Conservation (phyloP, 2,113 vertebrate genomes). For the Melanerpes formicivorus region DNA sequence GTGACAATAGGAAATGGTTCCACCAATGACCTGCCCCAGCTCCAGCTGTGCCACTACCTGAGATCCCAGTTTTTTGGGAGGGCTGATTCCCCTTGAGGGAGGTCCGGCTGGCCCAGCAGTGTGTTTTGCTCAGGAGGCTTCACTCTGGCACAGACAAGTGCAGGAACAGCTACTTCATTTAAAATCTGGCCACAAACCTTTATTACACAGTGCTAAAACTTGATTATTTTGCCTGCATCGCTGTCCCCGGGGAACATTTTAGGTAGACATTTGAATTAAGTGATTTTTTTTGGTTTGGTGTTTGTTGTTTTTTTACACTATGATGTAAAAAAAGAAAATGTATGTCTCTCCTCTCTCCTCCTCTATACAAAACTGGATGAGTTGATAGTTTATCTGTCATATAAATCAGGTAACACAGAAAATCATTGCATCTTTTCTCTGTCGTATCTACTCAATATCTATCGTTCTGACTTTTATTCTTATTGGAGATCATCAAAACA, state of each 20-base stretch:
- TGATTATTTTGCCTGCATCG: background rate
- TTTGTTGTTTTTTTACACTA: constrained; percentile 35
- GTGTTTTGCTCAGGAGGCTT: background rate
- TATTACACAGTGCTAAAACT: background rate
- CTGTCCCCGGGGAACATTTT: constrained; percentile 60
- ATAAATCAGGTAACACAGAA: constrained; percentile 72
- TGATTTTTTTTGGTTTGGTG: background rate
- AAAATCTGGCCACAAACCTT: constrained; percentile 27
- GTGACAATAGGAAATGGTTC: rapidly evolving
- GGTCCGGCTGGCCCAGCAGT: background rate
- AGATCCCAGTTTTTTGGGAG: background rate
- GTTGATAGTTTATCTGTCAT: constrained; percentile 73
- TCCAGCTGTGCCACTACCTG: rapidly evolving
- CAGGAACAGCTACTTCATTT: background rate
- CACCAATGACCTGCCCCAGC: no score
- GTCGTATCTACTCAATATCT: constrained; percentile 62
- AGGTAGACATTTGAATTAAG: constrained; percentile 58
- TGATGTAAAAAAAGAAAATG: constrained; percentile 44
- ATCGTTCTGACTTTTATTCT: constrained; percentile 73
- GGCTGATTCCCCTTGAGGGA: background rate
- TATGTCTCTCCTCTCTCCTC: constrained; percentile 11
- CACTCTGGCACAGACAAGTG: background rate
- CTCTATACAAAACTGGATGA: constrained; percentile 43
- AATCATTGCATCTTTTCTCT: constrained; percentile 70
- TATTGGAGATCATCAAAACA: constrained; percentile 77